Evolutionary conservation across 2,113 vertebrate species (phyloP).

Genomic region (Rhegmatorhina hoffmannsi): DNA sequence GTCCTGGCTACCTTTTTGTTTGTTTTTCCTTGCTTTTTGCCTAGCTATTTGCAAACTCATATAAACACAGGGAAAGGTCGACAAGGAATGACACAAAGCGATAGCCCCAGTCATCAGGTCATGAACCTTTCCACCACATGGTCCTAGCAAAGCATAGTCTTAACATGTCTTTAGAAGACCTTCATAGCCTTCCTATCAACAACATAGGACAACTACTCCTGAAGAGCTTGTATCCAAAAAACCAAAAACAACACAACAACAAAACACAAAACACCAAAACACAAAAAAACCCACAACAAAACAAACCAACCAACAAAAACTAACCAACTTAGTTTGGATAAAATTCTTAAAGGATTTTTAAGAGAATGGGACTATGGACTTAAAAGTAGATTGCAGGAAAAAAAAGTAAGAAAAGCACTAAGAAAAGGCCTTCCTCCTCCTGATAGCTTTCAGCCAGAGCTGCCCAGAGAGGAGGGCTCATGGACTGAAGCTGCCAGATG

Average conservation of each 20-base stretch:
- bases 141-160: neutral
- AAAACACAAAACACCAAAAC: no score
- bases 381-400: fast-evolving
- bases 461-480: neutral
- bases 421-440: neutral
- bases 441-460: neutral
- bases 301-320: neutral
- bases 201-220: neutral
- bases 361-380: neutral
- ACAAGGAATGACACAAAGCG: neutral
- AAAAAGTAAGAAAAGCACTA: neutral
- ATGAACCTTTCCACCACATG: neutral
- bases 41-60: neutral
- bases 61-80: neutral
- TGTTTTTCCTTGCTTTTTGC: neutral
- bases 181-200: neutral
- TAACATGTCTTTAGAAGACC: neutral
- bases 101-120: neutral
- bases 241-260: neutral
- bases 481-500: fast-evolving
- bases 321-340: neutral
- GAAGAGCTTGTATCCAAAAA: neutral
- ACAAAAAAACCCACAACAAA: neutral
- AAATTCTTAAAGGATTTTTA: neutral
- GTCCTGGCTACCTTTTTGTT: neutral